phyloP scores from a whole-genome alignment of 2,797 vertebrate genomes.

The Acanthornis magna region DNA sequence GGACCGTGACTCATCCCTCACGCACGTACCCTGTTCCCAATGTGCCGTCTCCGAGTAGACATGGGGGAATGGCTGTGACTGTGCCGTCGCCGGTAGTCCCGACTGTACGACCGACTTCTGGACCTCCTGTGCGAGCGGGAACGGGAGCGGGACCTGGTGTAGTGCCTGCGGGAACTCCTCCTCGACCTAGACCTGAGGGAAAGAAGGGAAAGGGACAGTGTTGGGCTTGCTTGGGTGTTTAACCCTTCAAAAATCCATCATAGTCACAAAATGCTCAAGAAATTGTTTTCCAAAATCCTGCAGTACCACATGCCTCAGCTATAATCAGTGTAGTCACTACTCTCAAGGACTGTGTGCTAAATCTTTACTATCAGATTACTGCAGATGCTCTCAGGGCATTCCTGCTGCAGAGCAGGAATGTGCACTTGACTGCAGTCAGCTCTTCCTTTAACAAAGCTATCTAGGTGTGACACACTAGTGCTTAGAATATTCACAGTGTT shows the following conservation, averaged over 20 bases:
- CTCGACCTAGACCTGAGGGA: conserved; percentile 86
- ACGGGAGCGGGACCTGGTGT: conserved; percentile 87
- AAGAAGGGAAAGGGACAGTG: background rate
- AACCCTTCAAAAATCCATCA: background rate
- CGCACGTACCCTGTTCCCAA: conserved; percentile 88
- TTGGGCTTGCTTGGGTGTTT: background rate
- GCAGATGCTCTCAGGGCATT: background rate
- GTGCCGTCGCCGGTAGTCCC: conserved; percentile 87
- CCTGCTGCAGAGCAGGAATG: background rate
- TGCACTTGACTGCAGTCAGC: background rate
- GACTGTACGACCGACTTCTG: conserved; percentile 89
- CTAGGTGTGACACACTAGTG: background rate
- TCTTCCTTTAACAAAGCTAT: background rate
- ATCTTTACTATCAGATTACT: background rate
- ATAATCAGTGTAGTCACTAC: background rate
- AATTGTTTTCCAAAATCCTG: background rate
- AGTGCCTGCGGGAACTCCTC: conserved; percentile 89
- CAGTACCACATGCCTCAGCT: background rate
- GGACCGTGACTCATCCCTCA: accelerated
- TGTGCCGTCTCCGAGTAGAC: conserved; percentile 92
- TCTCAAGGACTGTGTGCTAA: background rate
- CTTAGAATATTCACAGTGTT: background rate
- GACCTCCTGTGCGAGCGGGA: conserved; percentile 89
- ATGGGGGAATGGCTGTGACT: conserved; percentile 94
- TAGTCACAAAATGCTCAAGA: background rate